Percentiles rank a stretch among this genome's conserved stretches.
These are phyloP conservation scores for Idaea straminata DNA, from an alignment of 2,888 invertebrate genomes.

Conservation along the genomic window DNA sequence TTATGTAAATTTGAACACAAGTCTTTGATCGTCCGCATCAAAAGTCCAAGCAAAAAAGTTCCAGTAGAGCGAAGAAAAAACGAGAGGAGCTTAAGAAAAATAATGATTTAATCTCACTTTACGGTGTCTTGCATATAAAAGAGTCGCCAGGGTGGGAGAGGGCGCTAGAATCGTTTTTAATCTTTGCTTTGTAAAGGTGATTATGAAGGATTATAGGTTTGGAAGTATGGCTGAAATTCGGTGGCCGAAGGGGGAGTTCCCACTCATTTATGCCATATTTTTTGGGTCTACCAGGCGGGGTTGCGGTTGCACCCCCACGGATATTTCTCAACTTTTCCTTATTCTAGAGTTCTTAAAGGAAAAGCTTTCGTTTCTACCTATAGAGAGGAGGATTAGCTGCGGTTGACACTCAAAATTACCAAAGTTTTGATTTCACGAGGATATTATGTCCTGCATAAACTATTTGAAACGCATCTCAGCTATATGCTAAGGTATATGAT, in stretches of 20 bases:
- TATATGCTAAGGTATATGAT: no score
- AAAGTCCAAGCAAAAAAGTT: constrained; percentile 77
- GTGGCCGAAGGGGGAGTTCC: constrained; percentile 63
- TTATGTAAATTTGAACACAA: constrained; percentile 80
- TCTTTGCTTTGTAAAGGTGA: constrained; percentile 82
- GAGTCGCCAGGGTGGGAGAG: constrained; percentile 47
- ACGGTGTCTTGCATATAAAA: constrained; percentile 79
- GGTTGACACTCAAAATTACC: constrained; percentile 32
- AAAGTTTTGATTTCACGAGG: background rate
- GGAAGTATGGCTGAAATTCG: constrained; percentile 79
- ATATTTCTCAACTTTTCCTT: constrained; percentile 74
- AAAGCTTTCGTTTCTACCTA: constrained; percentile 57
- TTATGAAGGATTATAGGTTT: constrained; percentile 81
- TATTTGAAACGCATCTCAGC: background rate
- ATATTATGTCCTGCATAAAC: background rate
- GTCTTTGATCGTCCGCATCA: constrained; percentile 80
- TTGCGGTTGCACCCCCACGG: constrained; percentile 63
- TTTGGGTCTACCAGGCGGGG: constrained; percentile 68
- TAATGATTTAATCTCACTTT: constrained; percentile 81
- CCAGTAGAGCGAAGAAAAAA: constrained; percentile 70
- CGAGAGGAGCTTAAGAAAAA: constrained; percentile 79
- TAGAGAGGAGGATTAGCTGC: constrained; percentile 53
- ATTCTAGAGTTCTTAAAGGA: constrained; percentile 70
- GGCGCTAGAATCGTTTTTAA: constrained; percentile 79
- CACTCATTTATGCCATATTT: constrained; percentile 74